Conservation (phyloP, 2,888 invertebrate genomes). For the Lysandra bellargus region DNA sequence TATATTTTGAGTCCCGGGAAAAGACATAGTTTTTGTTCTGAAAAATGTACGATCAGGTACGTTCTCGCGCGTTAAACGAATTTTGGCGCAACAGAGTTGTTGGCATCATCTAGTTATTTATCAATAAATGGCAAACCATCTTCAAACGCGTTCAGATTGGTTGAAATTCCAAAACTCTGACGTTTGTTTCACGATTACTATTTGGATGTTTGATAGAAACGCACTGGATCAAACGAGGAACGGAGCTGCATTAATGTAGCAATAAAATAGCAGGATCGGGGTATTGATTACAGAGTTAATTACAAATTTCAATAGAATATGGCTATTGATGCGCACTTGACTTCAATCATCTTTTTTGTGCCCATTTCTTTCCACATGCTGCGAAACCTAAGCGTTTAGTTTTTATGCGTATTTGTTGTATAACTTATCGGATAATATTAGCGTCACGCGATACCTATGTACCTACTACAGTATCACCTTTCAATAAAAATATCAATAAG, state of each 20-base stretch:
- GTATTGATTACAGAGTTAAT: not conserved
- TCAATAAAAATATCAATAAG: not conserved
- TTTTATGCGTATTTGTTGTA: conserved; percentile 5
- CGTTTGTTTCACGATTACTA: not conserved
- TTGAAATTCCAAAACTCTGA: not conserved
- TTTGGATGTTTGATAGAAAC: not conserved
- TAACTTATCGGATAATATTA: not conserved
- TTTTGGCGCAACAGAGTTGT: too few relatives aligned
- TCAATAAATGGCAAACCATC: too few relatives aligned
- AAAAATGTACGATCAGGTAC: too few relatives aligned
- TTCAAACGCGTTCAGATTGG: not conserved
- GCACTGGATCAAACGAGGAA: not conserved
- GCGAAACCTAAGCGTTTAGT: not conserved
- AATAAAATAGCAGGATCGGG: not conserved
- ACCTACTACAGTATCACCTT: not conserved
- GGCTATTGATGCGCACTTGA: not conserved
- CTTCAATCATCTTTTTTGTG: not conserved
- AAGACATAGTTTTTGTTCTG: too few relatives aligned
- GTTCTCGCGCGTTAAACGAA: too few relatives aligned
- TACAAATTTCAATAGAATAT: not conserved
- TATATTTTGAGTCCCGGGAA: too few relatives aligned
- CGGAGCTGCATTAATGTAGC: too few relatives aligned
- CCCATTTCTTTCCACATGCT: not conserved
- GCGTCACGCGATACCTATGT: not conserved
- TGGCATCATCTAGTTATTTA: too few relatives aligned